Evolutionary conservation across 2,113 vertebrate species (phyloP), one percentile per base, ranked within the genome.

Genomic region (Alosa alosa): DNA sequence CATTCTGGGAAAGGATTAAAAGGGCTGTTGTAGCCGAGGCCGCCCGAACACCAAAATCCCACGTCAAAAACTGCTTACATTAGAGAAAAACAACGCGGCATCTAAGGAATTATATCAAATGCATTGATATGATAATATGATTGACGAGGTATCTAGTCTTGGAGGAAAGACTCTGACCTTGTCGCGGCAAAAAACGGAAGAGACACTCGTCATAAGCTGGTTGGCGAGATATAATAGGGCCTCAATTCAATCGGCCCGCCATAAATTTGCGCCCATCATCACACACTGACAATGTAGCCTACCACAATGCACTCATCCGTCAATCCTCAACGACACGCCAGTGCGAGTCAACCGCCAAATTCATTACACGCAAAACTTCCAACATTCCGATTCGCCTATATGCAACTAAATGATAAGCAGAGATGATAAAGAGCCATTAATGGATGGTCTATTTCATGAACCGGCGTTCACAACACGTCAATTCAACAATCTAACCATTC

Each of bases 1-100:
- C 93, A 94, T 94, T 88, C 68, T 94, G 95, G 94, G 93, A 94
- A 92, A 88, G 89, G 93, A 94, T 95, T 95, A 95, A 94, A 95
- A 90, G 91, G 90, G 86, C 85, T 86, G 83, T 82, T 78, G 81
- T 52, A 84, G 20, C 49, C 60, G 84, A 88, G 75, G 55, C 84
- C 55, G 47, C 81, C 84, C 9, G 39, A 39, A 72, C 41, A 45
- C 17, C 31, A 72, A 78, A 84, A 75, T 64, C 60, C 83, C 84
- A 68, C 83, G 39, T 49, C 57, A 57, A 11, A 84, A 72, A 72
- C 31, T 72, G 64, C 64, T 72, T 72, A 72, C 64, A 72, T 72
- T 72, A 11, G 64, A 72, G 25, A 72, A 72, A 72, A 72, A 31
- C 64, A 31, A 31, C 10, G 36, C 64, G 55, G 36, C n/a, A 55